Base-by-base conservation (phyloP, 1,140 invertebrate species). In the Plectrocnemia conspersa region DNA sequence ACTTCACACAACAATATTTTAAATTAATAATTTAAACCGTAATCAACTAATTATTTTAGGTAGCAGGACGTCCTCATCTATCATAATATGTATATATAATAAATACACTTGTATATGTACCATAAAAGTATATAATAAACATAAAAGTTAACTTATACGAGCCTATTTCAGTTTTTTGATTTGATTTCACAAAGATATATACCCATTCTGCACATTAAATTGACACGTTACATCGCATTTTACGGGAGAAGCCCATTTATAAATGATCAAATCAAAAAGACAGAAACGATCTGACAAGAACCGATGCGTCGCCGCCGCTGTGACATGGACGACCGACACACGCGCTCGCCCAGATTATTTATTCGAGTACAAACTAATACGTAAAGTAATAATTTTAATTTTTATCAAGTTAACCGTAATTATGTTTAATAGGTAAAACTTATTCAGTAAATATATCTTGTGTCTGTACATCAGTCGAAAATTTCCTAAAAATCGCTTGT, bases 21-120 rank as follows among this genome's bases (percentile, higher is more conserved):
- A 69, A 73, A 72, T 74, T 73, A 76, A 70, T 72, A 68, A 72
- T 74, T 74, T 69, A 71, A 75, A 76, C 74, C 74, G 74, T 76
- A 76, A 76, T 76, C 74, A 76, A 76, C 74, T 76, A 76, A 76
- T 76, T 76, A 76, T 75, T 75, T 75, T 74, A 60, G 56, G 69
- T 67, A 71, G 47, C 68, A 74, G 72, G 72, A 74, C 70, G 66
- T 66, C 65, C 69, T 71, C 68, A 68, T 74, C 72, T 76, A 76
- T 74, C 71, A 74, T 76, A 76, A 75, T 73, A 74, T n/a, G n/a
- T n/a, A n/a, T n/a, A n/a, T n/a, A n/a, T n/a, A n/a, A n/a, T n/a
- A n/a, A n/a, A n/a, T n/a, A n/a, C n/a, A n/a, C n/a, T n/a, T n/a
- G n/a, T n/a, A n/a, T n/a, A n/a, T n/a, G n/a, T n/a, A n/a, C n/a